Evolutionary conservation across 2,797 vertebrate species (phyloP), one percentile per base, ranked within the genome.

Genomic region (Euphonia xanthogaster): DNA sequence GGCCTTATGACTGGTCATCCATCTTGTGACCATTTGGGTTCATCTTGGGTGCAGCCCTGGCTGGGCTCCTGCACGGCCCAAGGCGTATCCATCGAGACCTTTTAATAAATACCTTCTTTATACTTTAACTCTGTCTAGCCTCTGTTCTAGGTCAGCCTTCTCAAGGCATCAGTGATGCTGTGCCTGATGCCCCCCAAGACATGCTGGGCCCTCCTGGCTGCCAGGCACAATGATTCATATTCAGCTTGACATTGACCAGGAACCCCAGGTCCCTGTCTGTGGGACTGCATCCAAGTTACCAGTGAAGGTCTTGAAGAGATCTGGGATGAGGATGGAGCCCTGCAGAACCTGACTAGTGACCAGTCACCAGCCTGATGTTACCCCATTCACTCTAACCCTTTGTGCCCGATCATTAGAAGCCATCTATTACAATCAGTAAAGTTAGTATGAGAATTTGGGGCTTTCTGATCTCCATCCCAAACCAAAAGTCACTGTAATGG

Each of bases 281-380:
- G 31, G 31, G 27, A 74, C 60, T 44, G 37, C 18, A 31, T 47
- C 9, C 30, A 22, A 18, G 9, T 40, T 54, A 54, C 22, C 33
- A 15, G 19, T 7, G 14, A 47, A 54, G 40, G 3, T 25, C 17
- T 31, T 33, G 39, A 61, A 25, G 11, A 47, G 30, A 61, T 33
- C 25, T 25, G 9, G 48, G 33, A 33, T 19, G 55, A 54, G 17
- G 40, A 25, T 33, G 40, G 63, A 61, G 33, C 33, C 33, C 33
- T 40, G 21, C 21, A 45, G 40, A 54, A 8, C 30, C n/a, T 4
- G 4, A 6, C 12, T 19, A 42, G 51, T 27, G 7, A 40, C 17
- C 0, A 0, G 20, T 24, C 54, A 39, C 20, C 33, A 53, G 40
- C 21, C 21, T 61, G 21, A 7, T 47, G 24, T 40, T 33, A 30